Base-by-base conservation (phyloP, 2,888 invertebrate species). In the Vanessa cardui region DNA sequence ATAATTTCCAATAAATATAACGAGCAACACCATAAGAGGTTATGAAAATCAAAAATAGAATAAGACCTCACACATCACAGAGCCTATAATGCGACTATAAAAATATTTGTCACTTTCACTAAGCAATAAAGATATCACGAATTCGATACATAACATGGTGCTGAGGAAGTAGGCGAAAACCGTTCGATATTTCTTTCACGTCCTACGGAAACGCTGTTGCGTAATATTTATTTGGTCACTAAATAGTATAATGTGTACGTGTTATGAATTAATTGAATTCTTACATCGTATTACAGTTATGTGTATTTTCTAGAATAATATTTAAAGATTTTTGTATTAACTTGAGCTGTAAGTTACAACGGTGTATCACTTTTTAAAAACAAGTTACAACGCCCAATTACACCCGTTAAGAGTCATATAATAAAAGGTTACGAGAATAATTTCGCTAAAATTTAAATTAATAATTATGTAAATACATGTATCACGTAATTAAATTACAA, bases 31-130 rank as follows among this genome's bases (percentile, higher is more conserved):
- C 12, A 12, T 12, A 9, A 12, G 4, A 9, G 9, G 2, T 2
- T 39, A 39, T 39, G 12, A 39, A 39, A 12, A 31, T 12, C 31
- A 7, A 63, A 56, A 33, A 39, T 12, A 9, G 16, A 39, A 18
- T 18, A 21, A 52, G n/a, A 64, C 64, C 52, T 52, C 64, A 59
- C 68, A 62, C 58, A 21, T 61, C 54, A 60, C 59, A 39, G 52
- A 45, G 16, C 49, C 64, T 62, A 62, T 52, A 66, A 61, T 62
- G 71, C 70, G 60, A 66, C 66, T 60, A 69, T 71, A 69, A 50
- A 66, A 64, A 54, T 33, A 18, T 49, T 45, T 50, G 59, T 63
- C 50, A 72, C 74, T 74, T 74, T 74, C 74, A 72, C 74, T 69
- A 44, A 46, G 56, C 62, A 49, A 69, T 64, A 59, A 62, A 63